Conservation (phyloP, 2,888 invertebrate species). For the Charanyca ferruginea region DNA sequence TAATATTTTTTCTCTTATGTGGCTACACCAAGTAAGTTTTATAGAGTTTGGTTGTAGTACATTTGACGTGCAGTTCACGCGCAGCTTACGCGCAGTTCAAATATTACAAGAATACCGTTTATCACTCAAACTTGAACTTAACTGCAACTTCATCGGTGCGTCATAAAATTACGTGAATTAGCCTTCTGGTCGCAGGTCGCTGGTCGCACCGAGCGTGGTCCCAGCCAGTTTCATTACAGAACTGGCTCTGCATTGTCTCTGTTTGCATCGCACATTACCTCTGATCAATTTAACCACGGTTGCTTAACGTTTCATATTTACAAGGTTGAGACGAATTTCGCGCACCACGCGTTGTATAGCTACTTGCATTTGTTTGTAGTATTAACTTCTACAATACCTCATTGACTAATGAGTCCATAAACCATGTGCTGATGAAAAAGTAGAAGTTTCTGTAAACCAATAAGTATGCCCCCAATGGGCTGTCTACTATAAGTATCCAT, state of each 20-base stretch:
- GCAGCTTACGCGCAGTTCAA: too few relatives aligned
- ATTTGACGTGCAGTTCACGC: too few relatives aligned
- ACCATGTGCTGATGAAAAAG: background rate
- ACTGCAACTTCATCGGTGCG: too few relatives aligned
- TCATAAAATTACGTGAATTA: too few relatives aligned
- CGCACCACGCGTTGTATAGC: constrained; percentile 2
- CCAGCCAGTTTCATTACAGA: constrained; percentile 6
- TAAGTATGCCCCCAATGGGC: too few relatives aligned
- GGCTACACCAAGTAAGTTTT: too few relatives aligned
- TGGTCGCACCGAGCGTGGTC: background rate
- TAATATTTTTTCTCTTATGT: too few relatives aligned
- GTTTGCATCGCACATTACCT: constrained; percentile 30
- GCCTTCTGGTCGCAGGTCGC: background rate
- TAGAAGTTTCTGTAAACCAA: background rate
- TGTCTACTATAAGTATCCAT: too few relatives aligned
- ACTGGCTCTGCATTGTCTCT: constrained; percentile 7
- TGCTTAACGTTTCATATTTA: constrained; percentile 38
- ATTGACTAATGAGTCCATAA: background rate
- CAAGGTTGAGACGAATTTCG: constrained; percentile 38
- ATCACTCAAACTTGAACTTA: too few relatives aligned
- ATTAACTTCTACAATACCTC: background rate
- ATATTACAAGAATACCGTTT: too few relatives aligned
- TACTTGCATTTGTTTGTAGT: background rate
- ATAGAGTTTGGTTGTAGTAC: too few relatives aligned
- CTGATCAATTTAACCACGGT: constrained; percentile 32